Conservation (phyloP, 1,140 invertebrate species). For the Daktulosphaira vitifoliae region DNA sequence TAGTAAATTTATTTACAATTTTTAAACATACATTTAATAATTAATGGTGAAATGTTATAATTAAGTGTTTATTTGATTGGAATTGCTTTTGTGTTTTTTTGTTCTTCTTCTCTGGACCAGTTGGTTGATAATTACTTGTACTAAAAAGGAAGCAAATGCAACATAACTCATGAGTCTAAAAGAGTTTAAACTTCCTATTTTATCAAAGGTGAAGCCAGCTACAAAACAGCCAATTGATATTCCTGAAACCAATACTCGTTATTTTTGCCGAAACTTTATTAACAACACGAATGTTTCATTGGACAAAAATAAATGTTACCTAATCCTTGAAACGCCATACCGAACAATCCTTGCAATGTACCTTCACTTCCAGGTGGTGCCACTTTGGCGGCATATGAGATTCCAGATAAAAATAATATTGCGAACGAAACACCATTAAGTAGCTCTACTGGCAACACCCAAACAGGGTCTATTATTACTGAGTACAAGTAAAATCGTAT, state of each 20-base stretch:
- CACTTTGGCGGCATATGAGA: slow-evolving; percentile 76
- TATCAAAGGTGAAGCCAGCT: not conserved
- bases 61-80: too few relatives aligned
- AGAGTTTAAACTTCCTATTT: not conserved
- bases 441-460: slow-evolving; percentile 72
- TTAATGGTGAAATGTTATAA: too few relatives aligned
- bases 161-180: not conserved
- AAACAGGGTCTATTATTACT: slow-evolving; percentile 67
- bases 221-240: not conserved
- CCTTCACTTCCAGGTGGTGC: slow-evolving; percentile 75
- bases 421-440: slow-evolving; percentile 81
- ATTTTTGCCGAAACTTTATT: too few relatives aligned
- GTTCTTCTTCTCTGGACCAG: not conserved
- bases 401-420: slow-evolving; percentile 79
- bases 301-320: slow-evolving; percentile 47
- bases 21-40: too few relatives aligned
- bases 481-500: slow-evolving; percentile 76
- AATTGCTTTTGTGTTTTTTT: not conserved
- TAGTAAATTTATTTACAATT: too few relatives aligned
- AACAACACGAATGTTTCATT: too few relatives aligned
- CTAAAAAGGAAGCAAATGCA: not conserved
- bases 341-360: slow-evolving; percentile 74
- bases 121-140: not conserved
- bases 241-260: not conserved
- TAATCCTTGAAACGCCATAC: slow-evolving; percentile 76